Conservation (phyloP, 2,113 vertebrate species). For the Dipodomys ordii region DNA sequence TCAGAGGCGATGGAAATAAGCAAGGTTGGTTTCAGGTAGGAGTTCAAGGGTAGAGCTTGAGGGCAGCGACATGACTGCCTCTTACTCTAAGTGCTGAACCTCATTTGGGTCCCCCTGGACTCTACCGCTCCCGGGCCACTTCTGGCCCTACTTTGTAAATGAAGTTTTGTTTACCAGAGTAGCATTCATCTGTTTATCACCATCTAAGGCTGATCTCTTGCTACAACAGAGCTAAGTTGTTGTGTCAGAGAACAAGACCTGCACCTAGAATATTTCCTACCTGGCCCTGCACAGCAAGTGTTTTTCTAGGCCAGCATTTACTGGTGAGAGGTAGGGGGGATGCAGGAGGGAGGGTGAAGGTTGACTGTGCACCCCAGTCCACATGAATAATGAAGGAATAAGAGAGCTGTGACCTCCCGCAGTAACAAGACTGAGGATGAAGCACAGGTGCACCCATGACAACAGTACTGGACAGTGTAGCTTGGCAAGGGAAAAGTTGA, state of each 20-base stretch:
- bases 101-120: background rate
- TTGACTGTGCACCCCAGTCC: too few relatives aligned
- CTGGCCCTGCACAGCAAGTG: background rate
- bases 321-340: background rate
- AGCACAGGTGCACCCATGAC: background rate
- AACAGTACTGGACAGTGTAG: background rate
- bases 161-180: background rate
- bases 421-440: background rate
- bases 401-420: background rate
- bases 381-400: fast-evolving
- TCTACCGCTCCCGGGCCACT: background rate
- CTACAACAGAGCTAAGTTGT: background rate
- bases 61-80: too few relatives aligned
- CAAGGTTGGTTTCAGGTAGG: background rate
- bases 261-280: background rate
- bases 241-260: background rate
- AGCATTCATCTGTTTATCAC: background rate
- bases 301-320: background rate
- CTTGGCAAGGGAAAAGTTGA: background rate
- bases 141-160: background rate
- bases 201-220: background rate
- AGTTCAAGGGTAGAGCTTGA: background rate
- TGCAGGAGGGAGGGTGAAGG: background rate
- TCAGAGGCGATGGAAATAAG: background rate
- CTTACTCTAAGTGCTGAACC: background rate